Percentiles rank a stretch among this genome's conserved stretches.
Evolutionary conservation across 2,797 vertebrate genomes (phyloP).

Genomic region (Pogonophryne albipinna): DNA sequence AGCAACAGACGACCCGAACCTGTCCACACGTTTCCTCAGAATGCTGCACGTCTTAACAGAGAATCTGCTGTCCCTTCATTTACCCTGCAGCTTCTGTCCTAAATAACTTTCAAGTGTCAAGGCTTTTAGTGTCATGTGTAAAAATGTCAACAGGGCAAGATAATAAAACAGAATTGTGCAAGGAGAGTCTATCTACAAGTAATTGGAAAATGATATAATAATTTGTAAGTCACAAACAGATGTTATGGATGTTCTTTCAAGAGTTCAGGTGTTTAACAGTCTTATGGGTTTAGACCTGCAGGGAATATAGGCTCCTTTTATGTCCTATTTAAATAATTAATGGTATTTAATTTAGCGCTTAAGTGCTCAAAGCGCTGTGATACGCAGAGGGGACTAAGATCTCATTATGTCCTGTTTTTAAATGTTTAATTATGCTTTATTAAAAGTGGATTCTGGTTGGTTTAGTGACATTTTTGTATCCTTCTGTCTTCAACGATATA

Average conservation of each 20-base stretch:
- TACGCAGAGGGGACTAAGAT: background rate
- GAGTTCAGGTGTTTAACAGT: too few species aligned
- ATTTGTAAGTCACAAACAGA: too few species aligned
- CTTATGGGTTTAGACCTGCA: background rate
- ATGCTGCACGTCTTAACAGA: background rate
- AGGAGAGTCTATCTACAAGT: too few species aligned
- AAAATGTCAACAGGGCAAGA: too few species aligned
- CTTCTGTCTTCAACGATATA: background rate
- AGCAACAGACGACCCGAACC: background rate
- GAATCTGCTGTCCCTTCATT: background rate
- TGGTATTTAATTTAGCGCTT: background rate
- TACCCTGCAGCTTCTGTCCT: background rate
- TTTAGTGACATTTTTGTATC: background rate
- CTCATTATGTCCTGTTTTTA: background rate
- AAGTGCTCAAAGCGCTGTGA: too few species aligned
- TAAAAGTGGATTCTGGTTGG: background rate
- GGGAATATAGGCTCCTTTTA: background rate
- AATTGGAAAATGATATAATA: too few species aligned
- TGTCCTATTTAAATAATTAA: background rate
- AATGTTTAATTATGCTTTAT: background rate
- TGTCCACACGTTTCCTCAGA: background rate
- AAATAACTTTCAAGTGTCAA: background rate
- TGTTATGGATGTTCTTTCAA: too few species aligned
- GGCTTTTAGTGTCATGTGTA: too few species aligned
- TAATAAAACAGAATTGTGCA: too few species aligned